Conservation (phyloP, 2,113 vertebrate species). For the Galbula dea region DNA sequence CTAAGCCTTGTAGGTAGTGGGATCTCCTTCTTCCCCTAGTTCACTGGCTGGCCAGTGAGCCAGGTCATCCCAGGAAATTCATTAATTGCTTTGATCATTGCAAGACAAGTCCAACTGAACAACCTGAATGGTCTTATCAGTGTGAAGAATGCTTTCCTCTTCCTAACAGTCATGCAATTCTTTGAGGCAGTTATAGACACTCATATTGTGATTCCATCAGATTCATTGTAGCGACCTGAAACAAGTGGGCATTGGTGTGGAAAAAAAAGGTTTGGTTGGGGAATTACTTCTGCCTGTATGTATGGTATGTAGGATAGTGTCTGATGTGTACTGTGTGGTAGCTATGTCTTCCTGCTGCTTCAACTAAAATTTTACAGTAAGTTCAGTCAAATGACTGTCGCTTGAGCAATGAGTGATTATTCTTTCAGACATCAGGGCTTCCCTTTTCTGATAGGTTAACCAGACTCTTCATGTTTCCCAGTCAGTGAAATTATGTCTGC, state of each 20-base stretch:
- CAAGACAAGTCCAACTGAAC: neutral
- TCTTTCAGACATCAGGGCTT: neutral
- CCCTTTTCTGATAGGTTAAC: neutral
- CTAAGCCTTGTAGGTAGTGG: neutral
- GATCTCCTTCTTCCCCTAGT: neutral
- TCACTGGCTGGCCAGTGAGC: neutral
- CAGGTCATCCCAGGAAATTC: neutral
- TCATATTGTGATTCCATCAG: neutral
- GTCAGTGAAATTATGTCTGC: neutral
- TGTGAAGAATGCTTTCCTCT: neutral
- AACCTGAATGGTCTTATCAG: neutral
- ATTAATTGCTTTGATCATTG: neutral
- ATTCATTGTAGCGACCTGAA: neutral
- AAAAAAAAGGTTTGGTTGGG: neutral
- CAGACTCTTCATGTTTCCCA: neutral
- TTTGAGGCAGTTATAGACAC: neutral
- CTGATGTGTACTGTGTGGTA: neutral
- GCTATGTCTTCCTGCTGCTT: neutral
- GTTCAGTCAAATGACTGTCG: neutral
- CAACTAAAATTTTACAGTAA: neutral
- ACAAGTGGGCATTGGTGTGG: neutral
- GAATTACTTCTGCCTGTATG: neutral
- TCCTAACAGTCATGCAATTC: neutral
- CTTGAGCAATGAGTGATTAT: neutral
- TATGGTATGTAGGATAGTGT: neutral